These are phyloP conservation scores for Drosophila rellima DNA, from an alignment of 2,888 invertebrate genomes.

Conservation along the genomic window DNA sequence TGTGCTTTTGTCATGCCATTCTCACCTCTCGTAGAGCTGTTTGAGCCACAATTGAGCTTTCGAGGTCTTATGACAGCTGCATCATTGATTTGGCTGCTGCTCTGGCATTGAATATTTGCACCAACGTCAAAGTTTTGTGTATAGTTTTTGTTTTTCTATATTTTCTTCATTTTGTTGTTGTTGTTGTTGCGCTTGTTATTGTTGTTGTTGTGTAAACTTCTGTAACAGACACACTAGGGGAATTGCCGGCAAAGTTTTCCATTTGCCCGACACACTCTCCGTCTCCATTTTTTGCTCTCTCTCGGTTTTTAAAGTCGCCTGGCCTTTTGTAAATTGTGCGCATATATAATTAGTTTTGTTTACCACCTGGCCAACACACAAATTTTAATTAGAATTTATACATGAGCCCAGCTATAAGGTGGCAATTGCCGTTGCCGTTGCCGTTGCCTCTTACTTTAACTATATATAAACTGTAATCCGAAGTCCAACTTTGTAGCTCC, in stretches of 20 bases:
- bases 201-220: slow-evolving; percentile 58
- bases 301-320: slow-evolving; percentile 51
- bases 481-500: slow-evolving; percentile 16
- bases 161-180: slow-evolving; percentile 6
- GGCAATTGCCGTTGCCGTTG: slow-evolving; percentile 12
- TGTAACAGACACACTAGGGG: slow-evolving; percentile 63
- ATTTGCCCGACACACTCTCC: slow-evolving; percentile 56
- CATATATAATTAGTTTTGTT: slow-evolving; percentile 78
- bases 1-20: slow-evolving; percentile 6
- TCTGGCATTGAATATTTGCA: slow-evolving; percentile 9
- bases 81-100: slow-evolving; percentile 72
- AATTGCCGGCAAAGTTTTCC: slow-evolving; percentile 64
- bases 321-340: slow-evolving; percentile 41
- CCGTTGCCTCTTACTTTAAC: not conserved
- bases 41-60: slow-evolving; percentile 73
- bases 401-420: slow-evolving; percentile 44
- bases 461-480: slow-evolving; percentile 4
- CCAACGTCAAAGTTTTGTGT: slow-evolving; percentile 49
- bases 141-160: slow-evolving; percentile 37
- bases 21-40: slow-evolving; percentile 15
- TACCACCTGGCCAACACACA: slow-evolving; percentile 75
- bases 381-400: slow-evolving; percentile 78
- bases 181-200: slow-evolving; percentile 25
- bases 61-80: slow-evolving; percentile 75
- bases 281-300: too few species aligned